Evolutionary conservation across 2,888 invertebrate genomes (phyloP).

Genomic region (Drosophila ochracea): DNA sequence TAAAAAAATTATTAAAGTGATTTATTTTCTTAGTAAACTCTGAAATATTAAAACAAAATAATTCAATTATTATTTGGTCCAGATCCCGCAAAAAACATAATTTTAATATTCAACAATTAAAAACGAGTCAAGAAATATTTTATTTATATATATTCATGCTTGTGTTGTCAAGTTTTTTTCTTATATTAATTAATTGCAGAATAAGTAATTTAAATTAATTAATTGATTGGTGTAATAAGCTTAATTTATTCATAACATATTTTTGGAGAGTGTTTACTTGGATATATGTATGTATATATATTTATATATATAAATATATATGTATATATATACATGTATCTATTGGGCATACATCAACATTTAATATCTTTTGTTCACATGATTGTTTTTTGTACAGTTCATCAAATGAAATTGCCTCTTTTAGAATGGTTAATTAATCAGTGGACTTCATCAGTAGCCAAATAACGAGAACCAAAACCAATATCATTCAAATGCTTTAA

Average conservation of each 20-base stretch:
- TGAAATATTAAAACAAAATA: neutral
- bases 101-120: neutral
- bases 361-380: conserved; percentile 6
- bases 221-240: neutral
- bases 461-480: neutral
- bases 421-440: conserved; percentile 26
- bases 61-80: neutral
- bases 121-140: neutral
- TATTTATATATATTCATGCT: neutral
- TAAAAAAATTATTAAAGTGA: rapidly evolving
- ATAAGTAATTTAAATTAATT: neutral
- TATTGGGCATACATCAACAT: neutral
- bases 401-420: conserved; percentile 14
- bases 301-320: neutral
- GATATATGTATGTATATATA: neutral
- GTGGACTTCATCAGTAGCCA: conserved; percentile 40
- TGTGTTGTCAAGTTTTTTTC: neutral
- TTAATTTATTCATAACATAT: neutral
- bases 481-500: conserved; percentile 19
- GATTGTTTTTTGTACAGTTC: conserved; percentile 9
- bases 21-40: rapidly evolving
- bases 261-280: neutral
- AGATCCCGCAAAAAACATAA: rapidly evolving
- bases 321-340: neutral
- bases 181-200: neutral